Percentiles rank a stretch among this genome's conserved stretches.
Evolutionary conservation across 2,888 invertebrate genomes (phyloP).

Genomic region (Temnothorax ravouxi): DNA sequence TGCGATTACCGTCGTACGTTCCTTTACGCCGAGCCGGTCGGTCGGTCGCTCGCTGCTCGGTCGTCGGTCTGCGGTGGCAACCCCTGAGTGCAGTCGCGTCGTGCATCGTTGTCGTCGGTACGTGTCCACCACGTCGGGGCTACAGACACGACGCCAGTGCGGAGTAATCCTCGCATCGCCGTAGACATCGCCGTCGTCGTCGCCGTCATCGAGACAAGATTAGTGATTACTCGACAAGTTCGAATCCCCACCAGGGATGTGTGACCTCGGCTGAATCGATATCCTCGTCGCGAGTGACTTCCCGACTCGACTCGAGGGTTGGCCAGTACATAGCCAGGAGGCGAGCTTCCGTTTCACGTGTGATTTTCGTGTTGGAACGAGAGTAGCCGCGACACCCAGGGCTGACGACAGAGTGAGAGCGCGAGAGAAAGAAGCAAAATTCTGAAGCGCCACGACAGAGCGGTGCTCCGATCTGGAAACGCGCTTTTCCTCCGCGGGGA

Average conservation of each 20-base stretch:
- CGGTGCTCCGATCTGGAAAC: constrained; percentile 40
- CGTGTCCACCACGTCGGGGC: constrained; percentile 44
- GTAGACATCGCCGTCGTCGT: constrained; percentile 47
- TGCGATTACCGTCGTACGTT: constrained; percentile 62
- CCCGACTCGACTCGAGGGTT: constrained; percentile 26
- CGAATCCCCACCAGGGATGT: constrained; percentile 52
- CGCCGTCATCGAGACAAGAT: constrained; percentile 41
- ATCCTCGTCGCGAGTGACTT: constrained; percentile 56
- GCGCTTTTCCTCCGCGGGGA: constrained; percentile 32
- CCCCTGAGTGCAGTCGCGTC: constrained; percentile 71
- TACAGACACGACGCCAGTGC: constrained; percentile 47
- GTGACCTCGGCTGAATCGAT: constrained; percentile 65
- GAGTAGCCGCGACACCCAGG: neutral
- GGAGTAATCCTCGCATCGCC: constrained; percentile 56
- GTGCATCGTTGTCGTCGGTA: constrained; percentile 78
- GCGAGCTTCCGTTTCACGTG: constrained; percentile 28
- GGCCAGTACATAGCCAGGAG: neutral
- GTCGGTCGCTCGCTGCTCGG: constrained; percentile 56
- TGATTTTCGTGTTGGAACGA: constrained; percentile 23
- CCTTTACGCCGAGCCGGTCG: constrained; percentile 63
- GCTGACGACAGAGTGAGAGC: neutral
- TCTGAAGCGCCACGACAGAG: constrained; percentile 11
- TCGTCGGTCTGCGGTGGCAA: constrained; percentile 44
- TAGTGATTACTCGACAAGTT: constrained; percentile 53
- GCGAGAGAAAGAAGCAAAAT: neutral